A percentile compares a stretch with the other conserved stretches of the same genome.
Evolutionary conservation across 2,797 vertebrate species (phyloP).

Genomic region (Cercopithecus neglectus): DNA sequence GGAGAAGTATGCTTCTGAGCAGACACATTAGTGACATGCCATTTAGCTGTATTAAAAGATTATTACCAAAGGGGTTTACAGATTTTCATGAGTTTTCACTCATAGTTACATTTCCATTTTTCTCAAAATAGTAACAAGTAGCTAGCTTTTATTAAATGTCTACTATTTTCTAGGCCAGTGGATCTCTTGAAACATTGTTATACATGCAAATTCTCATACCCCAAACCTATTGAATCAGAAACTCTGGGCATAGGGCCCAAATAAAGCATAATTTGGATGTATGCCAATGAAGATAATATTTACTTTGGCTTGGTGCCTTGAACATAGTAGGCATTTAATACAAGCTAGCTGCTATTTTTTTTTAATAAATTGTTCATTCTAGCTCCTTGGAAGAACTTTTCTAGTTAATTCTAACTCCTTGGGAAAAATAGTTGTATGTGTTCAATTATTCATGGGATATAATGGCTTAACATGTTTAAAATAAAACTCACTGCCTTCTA

Average conservation of each 20-base stretch:
- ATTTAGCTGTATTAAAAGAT: not conserved
- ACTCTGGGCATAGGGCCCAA: not conserved
- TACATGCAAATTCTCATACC: not conserved
- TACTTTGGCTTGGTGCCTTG: not conserved
- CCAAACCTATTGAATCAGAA: not conserved
- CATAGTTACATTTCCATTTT: slow-evolving; percentile 15
- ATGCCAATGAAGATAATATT: not conserved
- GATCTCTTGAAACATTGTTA: slow-evolving; percentile 32
- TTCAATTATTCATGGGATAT: slow-evolving; percentile 16
- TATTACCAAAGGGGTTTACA: slow-evolving; percentile 17
- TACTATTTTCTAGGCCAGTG: slow-evolving; percentile 20
- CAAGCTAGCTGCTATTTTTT: slow-evolving; percentile 17
- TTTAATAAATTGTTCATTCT: slow-evolving; percentile 32
- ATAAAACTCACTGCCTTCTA: slow-evolving; percentile 39
- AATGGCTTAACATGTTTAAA: not conserved
- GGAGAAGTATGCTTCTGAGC: not conserved
- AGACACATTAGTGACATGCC: not conserved
- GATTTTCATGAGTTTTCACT: slow-evolving; percentile 17
- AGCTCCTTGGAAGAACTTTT: not conserved
- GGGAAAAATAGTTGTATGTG: not conserved
- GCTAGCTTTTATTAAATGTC: slow-evolving; percentile 37
- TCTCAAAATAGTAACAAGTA: slow-evolving; percentile 42
- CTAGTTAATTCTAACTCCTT: slow-evolving; percentile 38
- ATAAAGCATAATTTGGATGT: not conserved
- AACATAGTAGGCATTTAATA: slow-evolving; percentile 42